Base-by-base conservation (phyloP, 35 echinoderm and acorn worm species). In the Nesometra sesokonis region DNA sequence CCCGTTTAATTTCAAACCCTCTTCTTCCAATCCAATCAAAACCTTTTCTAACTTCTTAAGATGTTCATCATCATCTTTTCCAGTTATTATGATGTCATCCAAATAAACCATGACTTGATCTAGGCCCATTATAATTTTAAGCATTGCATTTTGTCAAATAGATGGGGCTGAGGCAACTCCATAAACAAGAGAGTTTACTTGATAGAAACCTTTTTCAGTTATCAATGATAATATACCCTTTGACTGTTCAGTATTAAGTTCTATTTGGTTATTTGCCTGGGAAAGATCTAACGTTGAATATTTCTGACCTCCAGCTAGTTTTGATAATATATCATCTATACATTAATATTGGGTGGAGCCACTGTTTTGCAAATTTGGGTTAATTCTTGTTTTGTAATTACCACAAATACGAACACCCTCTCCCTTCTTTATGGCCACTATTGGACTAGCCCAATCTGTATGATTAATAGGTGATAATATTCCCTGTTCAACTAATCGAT, bases 81-180 rank as follows among this genome's bases (percentile, higher is more conserved):
- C 88, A 31, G 82, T 90, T 31, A 90, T 82, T n/a, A 90, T 77
- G 13, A 85, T 85, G 36, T 90, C 82, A 77, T 90, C 88, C 77
- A 90, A 34, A 77, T 90, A 90, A 19, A 90, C 88, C 77, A 84
- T 82, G 0, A 85, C 57, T 78, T 82, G 46, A 2, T 78, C 81
- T 37, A 90, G 39, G 23, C 57, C 82, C 13, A 36, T 83, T 0
- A 85, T 67, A 17, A 90, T 77, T 35, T 85, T 57, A 29, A 85
- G 43, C 31, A 78, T 90, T 5, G 88, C 78, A 35, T 90, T 84
- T 78, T 90, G 81, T 67, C 88, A 90, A 79, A 90, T 84, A 3
- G 46, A 30, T 40, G 82, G 82, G 31, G 82, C 88, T 31, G 81
- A 67, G 29, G 88, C 83, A 29, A 89, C 83, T 30, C 81, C 88